Conservation (phyloP, 2,888 invertebrate species). For the Metalampra italica region DNA sequence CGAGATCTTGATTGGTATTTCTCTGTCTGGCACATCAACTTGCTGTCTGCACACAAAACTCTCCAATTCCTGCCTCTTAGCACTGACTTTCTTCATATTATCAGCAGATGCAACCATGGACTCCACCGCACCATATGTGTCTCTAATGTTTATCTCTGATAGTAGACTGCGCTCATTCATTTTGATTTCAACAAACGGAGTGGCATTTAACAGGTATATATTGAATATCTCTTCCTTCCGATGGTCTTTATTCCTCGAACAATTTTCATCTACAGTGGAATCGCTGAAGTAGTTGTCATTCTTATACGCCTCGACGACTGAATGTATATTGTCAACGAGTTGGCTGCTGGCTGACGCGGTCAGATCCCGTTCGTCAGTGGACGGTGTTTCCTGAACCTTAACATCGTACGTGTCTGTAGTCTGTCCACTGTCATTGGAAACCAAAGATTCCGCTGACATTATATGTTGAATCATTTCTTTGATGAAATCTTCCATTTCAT, state of each 20-base stretch:
- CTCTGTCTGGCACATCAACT: slow-evolving; percentile 35
- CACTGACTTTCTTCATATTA: slow-evolving; percentile 44
- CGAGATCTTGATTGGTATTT: slow-evolving; percentile 58
- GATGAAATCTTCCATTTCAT: slow-evolving; percentile 60
- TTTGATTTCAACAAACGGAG: slow-evolving; percentile 44
- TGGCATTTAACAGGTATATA: slow-evolving; percentile 37
- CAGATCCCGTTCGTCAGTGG: not conserved
- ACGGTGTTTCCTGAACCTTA: not conserved
- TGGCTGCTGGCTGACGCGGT: not conserved
- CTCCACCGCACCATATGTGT: slow-evolving; percentile 18
- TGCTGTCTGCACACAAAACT: slow-evolving; percentile 28
- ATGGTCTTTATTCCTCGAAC: slow-evolving; percentile 19
- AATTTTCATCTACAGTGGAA: slow-evolving; percentile 36
- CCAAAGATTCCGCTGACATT: slow-evolving; percentile 42
- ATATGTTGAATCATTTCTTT: slow-evolving; percentile 61
- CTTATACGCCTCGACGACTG: slow-evolving; percentile 43
- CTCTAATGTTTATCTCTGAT: slow-evolving; percentile 57
- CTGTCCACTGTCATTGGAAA: slow-evolving; percentile 18
- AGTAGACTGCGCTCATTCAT: slow-evolving; percentile 45
- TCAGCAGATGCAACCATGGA: slow-evolving; percentile 50
- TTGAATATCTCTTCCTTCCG: slow-evolving; percentile 43
- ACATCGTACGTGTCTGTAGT: not conserved
- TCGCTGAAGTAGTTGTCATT: slow-evolving; percentile 50
- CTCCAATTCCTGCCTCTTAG: slow-evolving; percentile 45
- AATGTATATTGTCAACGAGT: not conserved